Percentiles rank a stretch among this genome's conserved stretches.
These are phyloP conservation scores for Epinephelus fuscoguttatus DNA, from an alignment of 2,113 vertebrate species.

Conservation along the genomic window DNA sequence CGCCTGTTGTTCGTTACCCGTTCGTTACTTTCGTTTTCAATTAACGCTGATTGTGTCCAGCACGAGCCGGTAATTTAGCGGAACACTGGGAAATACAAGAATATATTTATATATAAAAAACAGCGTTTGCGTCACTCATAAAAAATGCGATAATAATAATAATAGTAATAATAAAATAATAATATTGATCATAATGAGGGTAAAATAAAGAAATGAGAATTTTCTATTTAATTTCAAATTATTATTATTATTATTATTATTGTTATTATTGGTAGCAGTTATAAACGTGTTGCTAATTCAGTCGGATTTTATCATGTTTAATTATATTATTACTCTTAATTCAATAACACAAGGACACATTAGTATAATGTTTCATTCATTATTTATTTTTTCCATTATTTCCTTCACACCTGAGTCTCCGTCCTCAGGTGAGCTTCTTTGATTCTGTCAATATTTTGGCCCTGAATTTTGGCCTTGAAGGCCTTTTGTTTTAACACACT, in stretches of 20 bases:
- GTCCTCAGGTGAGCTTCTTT: neutral
- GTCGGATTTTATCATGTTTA: neutral
- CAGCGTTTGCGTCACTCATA: neutral
- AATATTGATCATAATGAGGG: neutral
- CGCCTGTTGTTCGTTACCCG: slow-evolving; percentile 51
- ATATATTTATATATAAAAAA: neutral
- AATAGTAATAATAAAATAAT: neutral
- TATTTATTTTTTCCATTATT: neutral
- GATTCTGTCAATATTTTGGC: neutral
- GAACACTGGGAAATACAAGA: slow-evolving; percentile 3
- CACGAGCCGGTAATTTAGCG: slow-evolving; percentile 8
- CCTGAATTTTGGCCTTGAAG: neutral
- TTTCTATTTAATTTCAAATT: neutral
- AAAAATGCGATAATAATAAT: neutral
- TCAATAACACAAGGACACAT: neutral
- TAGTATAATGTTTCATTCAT: too few species aligned
- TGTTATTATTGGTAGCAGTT: neutral
- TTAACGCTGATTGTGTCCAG: slow-evolving; percentile 65
- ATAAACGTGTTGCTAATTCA: too few species aligned
- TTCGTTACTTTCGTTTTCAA: slow-evolving; percentile 73
- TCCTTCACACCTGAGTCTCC: neutral
- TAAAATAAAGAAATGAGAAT: neutral
- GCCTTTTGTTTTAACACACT: neutral
- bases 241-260: neutral
- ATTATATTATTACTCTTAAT: neutral